Percentiles rank a stretch among this genome's conserved stretches.
phyloP scores from a whole-genome alignment of 2,113 vertebrate species.

The Panthera tigris region DNA sequence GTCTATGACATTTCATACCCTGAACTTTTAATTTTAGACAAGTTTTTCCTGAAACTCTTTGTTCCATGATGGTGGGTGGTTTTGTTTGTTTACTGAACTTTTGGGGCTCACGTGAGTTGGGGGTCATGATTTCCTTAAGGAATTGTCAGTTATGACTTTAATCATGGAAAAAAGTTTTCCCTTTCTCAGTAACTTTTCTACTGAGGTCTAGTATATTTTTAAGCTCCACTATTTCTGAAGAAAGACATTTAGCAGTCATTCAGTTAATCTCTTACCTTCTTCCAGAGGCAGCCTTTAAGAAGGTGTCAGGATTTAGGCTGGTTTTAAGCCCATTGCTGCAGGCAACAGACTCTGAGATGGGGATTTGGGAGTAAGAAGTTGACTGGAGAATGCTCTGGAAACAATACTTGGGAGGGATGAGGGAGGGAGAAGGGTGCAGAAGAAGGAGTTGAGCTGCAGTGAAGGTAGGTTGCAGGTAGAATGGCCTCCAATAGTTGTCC shows the following conservation, averaged over 20 bases:
- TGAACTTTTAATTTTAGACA: neutral
- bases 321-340: neutral
- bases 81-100: slow-evolving; percentile 56
- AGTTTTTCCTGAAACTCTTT: neutral
- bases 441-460: neutral
- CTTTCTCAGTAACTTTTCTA: neutral
- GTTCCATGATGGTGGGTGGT: neutral
- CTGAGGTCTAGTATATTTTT: slow-evolving; percentile 45
- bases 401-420: neutral
- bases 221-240: slow-evolving; percentile 5
- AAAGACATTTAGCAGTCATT: slow-evolving; percentile 32
- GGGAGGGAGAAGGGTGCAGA: neutral
- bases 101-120: neutral
- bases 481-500: neutral
- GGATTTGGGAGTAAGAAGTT: neutral
- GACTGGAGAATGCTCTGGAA: neutral
- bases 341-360: neutral
- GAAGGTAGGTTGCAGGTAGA: neutral
- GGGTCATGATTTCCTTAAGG: slow-evolving; percentile 21
- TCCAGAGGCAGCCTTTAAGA: slow-evolving; percentile 27
- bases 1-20: neutral
- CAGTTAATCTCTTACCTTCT: neutral
- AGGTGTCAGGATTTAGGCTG: neutral
- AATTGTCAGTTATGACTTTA: slow-evolving; percentile 49
- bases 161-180: neutral